Evolutionary conservation across 2,797 vertebrate genomes (phyloP), one percentile per base, ranked within the genome.

Genomic region (Hypotaenidia okinawae): DNA sequence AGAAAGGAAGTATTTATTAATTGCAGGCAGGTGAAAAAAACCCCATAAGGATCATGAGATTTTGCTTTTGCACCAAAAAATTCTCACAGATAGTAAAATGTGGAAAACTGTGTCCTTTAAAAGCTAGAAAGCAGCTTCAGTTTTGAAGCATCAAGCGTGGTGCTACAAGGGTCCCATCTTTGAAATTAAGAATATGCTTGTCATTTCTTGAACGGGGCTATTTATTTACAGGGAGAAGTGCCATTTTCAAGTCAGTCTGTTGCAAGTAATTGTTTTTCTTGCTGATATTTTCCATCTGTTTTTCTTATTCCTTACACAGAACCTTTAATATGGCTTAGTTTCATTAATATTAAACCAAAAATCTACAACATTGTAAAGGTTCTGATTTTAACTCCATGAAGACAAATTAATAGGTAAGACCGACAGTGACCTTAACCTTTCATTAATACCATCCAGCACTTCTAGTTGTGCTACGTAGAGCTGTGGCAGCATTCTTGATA

Each of bases 351-450:
- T 59, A 16, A 80, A 91, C 5, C 1, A 70, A 73, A 84, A 91
- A 66, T 43, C 35, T 15, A 28, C 24, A 72, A 21, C 61, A 57
- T 84, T 43, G 16, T 27, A 94, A 79, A 81, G 8, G 14, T 45
- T 89, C 82, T 88, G 55, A 45, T 83, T 93, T 77, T 89, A 94
- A 58, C 19, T 86, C 37, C 68, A 75, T 9, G 33, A 78, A 87
- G 69, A 45, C 13, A 84, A 76, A 51, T 78, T 37, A 39, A 45
- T 24, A 64, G 33, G 35, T 52, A 35, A 72, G n/a, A 66, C 22
- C 61, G 81, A 35, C 18, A 67, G 15, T 73, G 54, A 76, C 33
- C 47, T 43, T 66, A 77, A 43, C 57, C 55, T 84, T 86, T 74
- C 62, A 35, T 83, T 91, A 94, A 74, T 78, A 58, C 35, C 47